These are phyloP conservation scores for Drosophila affinis DNA, from an alignment of 2,888 invertebrate genomes.

Conservation along the genomic window DNA sequence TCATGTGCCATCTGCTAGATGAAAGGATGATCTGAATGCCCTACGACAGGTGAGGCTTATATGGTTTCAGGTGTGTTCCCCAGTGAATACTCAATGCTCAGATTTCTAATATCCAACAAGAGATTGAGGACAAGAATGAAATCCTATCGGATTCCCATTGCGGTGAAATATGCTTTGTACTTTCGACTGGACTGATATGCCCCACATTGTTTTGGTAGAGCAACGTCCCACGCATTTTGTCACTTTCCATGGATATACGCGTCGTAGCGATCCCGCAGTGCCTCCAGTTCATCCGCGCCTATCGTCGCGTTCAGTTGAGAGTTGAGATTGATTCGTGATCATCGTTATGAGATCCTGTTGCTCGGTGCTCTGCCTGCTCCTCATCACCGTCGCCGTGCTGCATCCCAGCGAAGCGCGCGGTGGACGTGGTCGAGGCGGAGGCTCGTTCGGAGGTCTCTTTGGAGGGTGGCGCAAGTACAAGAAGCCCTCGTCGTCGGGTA, in stretches of 20 bases:
- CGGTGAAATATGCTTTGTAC: too few relatives aligned
- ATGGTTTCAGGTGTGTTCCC: not conserved
- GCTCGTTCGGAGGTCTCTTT: constrained; percentile 79
- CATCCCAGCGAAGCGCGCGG: constrained; percentile 70
- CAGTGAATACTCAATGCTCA: not conserved
- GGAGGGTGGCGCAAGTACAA: constrained; percentile 81
- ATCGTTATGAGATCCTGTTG: constrained; percentile 51
- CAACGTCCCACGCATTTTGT: constrained; percentile 54
- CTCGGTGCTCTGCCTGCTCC: constrained; percentile 42
- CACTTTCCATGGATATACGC: constrained; percentile 61
- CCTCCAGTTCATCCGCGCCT: constrained; percentile 54
- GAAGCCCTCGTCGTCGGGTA: constrained; percentile 71
- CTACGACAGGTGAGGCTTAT: constrained; percentile 1
- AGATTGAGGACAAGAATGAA: not conserved
- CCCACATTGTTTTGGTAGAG: constrained; percentile 29
- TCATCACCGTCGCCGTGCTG: constrained; percentile 47
- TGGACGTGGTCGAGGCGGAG: constrained; percentile 78
- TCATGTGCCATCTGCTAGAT: constrained; percentile 35
- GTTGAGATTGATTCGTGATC: constrained; percentile 10
- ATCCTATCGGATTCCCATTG: not conserved
- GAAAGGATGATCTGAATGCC: not conserved
- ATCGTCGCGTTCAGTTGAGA: constrained; percentile 56
- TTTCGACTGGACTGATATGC: not conserved
- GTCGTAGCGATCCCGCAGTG: constrained; percentile 32
- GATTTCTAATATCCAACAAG: not conserved